Percentiles rank a stretch among this genome's conserved stretches.
These are phyloP conservation scores for Nesoenas mayeri DNA, from an alignment of 2,113 vertebrate genomes.

Conservation along the genomic window DNA sequence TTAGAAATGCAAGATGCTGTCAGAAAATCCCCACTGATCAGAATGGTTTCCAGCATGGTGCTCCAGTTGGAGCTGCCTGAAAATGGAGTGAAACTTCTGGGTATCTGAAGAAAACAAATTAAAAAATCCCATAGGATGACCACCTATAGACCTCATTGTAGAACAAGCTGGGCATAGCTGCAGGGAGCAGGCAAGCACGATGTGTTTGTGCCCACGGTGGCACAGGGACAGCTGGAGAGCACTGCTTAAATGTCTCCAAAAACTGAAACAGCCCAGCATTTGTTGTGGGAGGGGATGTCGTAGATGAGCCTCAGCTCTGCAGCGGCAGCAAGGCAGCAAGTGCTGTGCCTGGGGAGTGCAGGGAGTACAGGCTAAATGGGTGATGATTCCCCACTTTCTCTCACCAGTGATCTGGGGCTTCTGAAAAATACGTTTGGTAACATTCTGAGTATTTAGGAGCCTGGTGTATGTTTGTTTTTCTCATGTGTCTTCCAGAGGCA, in stretches of 20 bases:
- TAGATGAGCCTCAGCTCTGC: not conserved
- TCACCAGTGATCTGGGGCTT: not conserved
- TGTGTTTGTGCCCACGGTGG: not conserved
- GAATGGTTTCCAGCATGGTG: not conserved
- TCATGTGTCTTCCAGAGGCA: conserved; percentile 82
- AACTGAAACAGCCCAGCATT: not conserved
- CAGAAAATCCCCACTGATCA: not conserved
- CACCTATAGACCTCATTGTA: not conserved
- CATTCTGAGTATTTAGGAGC: not conserved
- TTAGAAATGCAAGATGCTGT: not conserved
- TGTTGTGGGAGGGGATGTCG: not conserved
- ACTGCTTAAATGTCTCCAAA: not conserved
- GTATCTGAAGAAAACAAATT: not conserved
- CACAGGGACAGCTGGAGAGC: not conserved
- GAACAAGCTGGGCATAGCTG: not conserved
- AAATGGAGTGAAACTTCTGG: not conserved
- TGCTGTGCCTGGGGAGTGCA: not conserved
- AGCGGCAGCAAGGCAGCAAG: not conserved
- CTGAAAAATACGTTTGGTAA: not conserved
- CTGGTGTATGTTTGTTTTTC: not conserved
- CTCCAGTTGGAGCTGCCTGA: not conserved
- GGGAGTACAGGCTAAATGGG: not conserved
- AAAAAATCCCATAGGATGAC: not conserved
- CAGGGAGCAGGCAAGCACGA: not conserved
- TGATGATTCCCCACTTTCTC: not conserved